Percentiles rank a stretch among this genome's conserved stretches.
These are phyloP conservation scores for Eupelmus urozonus DNA, from an alignment of 2,888 invertebrate species.

Conservation along the genomic window DNA sequence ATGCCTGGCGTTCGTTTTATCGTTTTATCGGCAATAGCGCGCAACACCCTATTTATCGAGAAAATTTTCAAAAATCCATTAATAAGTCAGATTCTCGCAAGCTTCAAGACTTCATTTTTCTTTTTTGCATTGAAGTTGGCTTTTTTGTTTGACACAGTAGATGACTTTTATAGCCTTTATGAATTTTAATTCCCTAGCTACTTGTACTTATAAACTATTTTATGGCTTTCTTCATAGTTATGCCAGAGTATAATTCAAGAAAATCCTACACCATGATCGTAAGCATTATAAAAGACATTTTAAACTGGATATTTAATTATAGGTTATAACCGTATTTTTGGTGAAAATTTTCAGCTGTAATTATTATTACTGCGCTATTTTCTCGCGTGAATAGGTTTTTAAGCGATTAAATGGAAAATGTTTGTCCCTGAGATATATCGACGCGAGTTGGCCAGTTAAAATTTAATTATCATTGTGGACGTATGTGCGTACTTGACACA, in stretches of 20 bases:
- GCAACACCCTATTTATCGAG: not conserved
- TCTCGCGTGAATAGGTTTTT: not conserved
- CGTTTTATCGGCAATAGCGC: conserved; percentile 18
- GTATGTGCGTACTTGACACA: too few species aligned
- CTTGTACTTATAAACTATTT: too few species aligned
- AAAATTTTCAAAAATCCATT: conserved; percentile 35
- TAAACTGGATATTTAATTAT: not conserved
- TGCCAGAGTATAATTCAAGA: too few species aligned
- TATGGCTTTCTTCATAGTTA: too few species aligned
- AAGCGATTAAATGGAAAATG: not conserved
- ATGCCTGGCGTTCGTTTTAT: conserved; percentile 7
- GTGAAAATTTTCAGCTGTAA: not conserved
- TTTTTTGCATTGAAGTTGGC: too few species aligned
- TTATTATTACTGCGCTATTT: not conserved
- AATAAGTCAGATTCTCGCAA: too few species aligned
- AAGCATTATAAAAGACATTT: too few species aligned
- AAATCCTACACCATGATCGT: too few species aligned
- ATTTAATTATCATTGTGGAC: not conserved
- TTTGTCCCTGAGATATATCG: not conserved
- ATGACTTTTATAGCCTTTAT: too few species aligned
- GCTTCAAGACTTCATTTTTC: not conserved
- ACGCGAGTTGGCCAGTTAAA: not conserved
- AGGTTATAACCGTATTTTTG: not conserved
- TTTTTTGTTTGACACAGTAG: too few species aligned
- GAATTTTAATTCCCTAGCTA: too few species aligned